Evolutionary conservation across 2,888 invertebrate genomes (phyloP), one percentile per base, ranked within the genome.

Genomic region (Thymelicus sylvestris): DNA sequence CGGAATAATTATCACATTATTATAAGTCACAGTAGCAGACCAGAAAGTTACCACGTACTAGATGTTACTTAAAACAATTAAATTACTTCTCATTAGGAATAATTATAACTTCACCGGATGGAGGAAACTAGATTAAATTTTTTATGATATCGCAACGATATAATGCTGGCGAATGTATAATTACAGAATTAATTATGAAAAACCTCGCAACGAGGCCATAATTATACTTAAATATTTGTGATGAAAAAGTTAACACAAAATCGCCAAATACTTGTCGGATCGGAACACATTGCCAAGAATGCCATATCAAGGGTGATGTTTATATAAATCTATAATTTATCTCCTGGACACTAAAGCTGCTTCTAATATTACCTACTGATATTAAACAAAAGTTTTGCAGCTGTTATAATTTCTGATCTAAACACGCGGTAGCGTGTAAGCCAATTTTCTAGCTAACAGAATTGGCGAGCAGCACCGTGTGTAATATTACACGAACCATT

Each of bases 111-210:
- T 48, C 38, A 48, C 59, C 66, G 66, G 66, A 66, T 59, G 59
- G 38, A 66, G 66, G 66, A 66, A 66, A 59, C 38, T 38, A 66
- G 59, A 59, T 66, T 66, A 66, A 19, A 52, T 52, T 52, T 55
- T 19, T 47, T 59, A 66, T 66, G 59, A 60, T 66, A 66, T 66
- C 19, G 66, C 38, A 66, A 59, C 60, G 55, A 24, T 55, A 24
- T 55, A 24, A 24, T 24, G 55, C 55, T 55, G 12, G 10, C 44
- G 5, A 55, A 24, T 55, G 24, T 15, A 50, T 55, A 55, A 55
- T 55, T 55, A 55, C 55, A 24, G 55, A 55, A 55, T 24, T 55
- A 24, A 55, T 55, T 24, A 55, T 3, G 19, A 55, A 55, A 24
- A 55, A 55, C 55, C 55, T 55, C 55, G 55, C 24, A 3, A 8